phyloP scores from a whole-genome alignment of 1,140 invertebrate species.

The Cryptotermes secundus region DNA sequence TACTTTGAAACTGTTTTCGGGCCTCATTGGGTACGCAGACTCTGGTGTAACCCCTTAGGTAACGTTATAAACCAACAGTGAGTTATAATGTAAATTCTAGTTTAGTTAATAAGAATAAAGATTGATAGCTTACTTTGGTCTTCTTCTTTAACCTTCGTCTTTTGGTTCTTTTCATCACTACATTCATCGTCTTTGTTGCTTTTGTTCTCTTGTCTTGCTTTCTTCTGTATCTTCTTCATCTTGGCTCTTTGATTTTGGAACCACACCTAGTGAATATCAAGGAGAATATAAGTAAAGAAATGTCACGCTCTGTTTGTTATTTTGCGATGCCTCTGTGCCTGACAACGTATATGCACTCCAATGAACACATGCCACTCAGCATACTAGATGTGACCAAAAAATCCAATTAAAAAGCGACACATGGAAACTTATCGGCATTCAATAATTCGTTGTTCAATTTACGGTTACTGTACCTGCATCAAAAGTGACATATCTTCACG shows the following conservation, averaged over 20 bases:
- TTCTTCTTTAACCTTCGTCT: conserved; percentile 58
- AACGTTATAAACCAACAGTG: too few species aligned
- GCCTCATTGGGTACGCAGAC: too few species aligned
- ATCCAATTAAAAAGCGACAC: neutral
- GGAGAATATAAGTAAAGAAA: neutral
- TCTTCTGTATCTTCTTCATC: conserved; percentile 64
- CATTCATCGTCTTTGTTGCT: conserved; percentile 37
- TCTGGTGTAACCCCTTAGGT: too few species aligned
- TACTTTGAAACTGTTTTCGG: too few species aligned
- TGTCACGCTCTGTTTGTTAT: neutral
- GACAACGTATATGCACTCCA: neutral
- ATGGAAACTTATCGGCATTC: neutral
- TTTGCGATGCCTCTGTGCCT: neutral
- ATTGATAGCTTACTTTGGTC: conserved; percentile 54
- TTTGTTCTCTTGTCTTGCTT: conserved; percentile 41
- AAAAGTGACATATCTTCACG: neutral
- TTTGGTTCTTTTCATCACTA: conserved; percentile 45
- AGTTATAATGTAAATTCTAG: too few species aligned
- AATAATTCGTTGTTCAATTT: neutral
- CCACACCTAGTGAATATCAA: conserved; percentile 63
- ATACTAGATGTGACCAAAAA: neutral
- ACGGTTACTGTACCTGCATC: neutral
- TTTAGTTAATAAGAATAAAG: too few species aligned
- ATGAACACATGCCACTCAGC: neutral
- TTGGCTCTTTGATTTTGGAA: conserved; percentile 82